phyloP scores from a whole-genome alignment of 2,888 invertebrate genomes.

The Nowickia ferox region DNA sequence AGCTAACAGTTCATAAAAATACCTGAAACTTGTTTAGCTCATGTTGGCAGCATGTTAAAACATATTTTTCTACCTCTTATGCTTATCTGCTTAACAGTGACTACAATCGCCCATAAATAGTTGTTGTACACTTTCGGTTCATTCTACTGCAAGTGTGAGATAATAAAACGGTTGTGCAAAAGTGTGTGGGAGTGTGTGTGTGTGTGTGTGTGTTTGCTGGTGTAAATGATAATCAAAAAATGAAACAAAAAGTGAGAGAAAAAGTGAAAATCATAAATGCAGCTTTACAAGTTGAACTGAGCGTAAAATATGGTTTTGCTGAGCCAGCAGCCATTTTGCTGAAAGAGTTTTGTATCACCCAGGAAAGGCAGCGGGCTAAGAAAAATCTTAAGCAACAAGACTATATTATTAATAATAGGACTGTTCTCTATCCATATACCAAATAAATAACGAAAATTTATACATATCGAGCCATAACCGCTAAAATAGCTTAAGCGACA shows the following conservation, averaged over 20 bases:
- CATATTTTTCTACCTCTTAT: conserved; percentile 18
- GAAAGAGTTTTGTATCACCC: too few species aligned
- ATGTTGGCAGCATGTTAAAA: conserved; percentile 38
- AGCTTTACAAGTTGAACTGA: background rate
- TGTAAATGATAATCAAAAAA: background rate
- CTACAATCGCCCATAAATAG: background rate
- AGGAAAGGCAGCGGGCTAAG: too few species aligned
- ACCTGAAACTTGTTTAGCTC: conserved; percentile 60
- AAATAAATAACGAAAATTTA: too few species aligned
- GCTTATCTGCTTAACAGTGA: background rate
- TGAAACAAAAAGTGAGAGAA: too few species aligned
- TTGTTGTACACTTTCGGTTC: background rate
- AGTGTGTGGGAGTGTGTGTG: background rate
- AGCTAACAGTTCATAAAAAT: conserved; percentile 68
- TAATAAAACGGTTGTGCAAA: too few species aligned
- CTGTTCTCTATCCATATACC: too few species aligned
- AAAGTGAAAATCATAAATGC: background rate
- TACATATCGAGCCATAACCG: too few species aligned
- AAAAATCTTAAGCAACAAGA: too few species aligned
- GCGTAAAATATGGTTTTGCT: too few species aligned
- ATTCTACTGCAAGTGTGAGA: background rate
- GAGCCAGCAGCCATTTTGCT: too few species aligned
- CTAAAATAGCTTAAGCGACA: too few species aligned
- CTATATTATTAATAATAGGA: too few species aligned
- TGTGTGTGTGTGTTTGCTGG: background rate